These are phyloP conservation scores for Arrhamphus sclerolepis DNA, from an alignment of 2,797 vertebrate genomes.

Conservation along the genomic window DNA sequence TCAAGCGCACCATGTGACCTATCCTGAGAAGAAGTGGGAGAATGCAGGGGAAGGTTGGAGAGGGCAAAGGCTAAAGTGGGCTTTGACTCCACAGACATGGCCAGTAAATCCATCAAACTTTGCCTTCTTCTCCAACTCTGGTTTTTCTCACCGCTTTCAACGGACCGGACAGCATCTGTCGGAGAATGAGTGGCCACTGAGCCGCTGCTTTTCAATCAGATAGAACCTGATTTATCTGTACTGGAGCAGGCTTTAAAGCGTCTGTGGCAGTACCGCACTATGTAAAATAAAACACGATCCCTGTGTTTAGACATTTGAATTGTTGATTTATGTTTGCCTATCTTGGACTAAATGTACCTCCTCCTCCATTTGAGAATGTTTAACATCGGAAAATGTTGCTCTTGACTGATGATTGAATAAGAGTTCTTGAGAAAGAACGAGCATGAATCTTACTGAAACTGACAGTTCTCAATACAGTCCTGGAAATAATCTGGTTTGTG, in stretches of 20 bases:
- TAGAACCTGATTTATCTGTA: too few relatives aligned
- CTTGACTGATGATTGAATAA: too few relatives aligned
- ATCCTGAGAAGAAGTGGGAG: constrained; percentile 28
- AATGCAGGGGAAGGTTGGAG: constrained; percentile 39
- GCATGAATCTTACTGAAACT: not conserved
- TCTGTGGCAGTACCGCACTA: too few relatives aligned
- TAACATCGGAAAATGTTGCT: too few relatives aligned
- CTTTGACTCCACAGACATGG: constrained; percentile 28
- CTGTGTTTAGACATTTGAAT: too few relatives aligned
- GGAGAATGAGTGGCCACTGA: not conserved
- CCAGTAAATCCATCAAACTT: constrained; percentile 45
- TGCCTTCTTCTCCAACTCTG: constrained; percentile 18
- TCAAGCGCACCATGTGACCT: constrained; percentile 58
- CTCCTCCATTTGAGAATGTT: too few relatives aligned
- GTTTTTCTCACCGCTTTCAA: constrained; percentile 24
- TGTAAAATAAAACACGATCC: too few relatives aligned
- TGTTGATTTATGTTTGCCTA: too few relatives aligned
- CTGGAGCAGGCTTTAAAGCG: too few relatives aligned
- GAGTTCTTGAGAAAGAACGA: too few relatives aligned
- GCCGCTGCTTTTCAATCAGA: too few relatives aligned
- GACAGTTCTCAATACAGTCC: constrained; percentile 9
- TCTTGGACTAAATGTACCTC: too few relatives aligned
- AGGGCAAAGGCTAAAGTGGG: constrained; percentile 21
- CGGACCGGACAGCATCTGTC: not conserved
- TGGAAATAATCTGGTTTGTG: constrained; percentile 15